phyloP scores from a whole-genome alignment of 2,888 invertebrate genomes.

The Agrenia bidenticulata region DNA sequence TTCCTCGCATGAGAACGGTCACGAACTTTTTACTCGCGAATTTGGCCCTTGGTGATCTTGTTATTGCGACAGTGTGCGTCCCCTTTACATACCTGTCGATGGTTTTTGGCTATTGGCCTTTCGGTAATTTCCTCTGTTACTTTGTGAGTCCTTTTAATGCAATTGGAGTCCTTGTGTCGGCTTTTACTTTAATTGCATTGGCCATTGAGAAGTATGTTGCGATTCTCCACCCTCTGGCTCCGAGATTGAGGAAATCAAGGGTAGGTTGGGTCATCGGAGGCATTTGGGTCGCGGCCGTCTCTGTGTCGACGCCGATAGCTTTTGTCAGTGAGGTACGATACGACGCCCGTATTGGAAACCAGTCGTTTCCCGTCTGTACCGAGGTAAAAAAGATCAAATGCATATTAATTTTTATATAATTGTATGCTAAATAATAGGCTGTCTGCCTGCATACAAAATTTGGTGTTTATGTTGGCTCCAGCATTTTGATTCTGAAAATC shows the following conservation, averaged over 20 bases:
- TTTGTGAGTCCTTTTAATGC: conserved; percentile 62
- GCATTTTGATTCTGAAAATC: conserved; percentile 55
- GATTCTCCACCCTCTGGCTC: conserved; percentile 81
- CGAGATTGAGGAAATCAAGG: conserved; percentile 53
- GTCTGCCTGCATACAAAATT: too few relatives aligned
- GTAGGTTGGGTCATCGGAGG: conserved; percentile 69
- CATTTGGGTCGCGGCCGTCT: conserved; percentile 80
- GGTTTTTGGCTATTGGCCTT: conserved; percentile 55
- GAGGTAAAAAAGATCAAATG: conserved; percentile 40
- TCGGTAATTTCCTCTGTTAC: conserved; percentile 77
- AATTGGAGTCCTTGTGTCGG: conserved; percentile 42
- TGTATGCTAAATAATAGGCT: too few relatives aligned
- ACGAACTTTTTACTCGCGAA: conserved; percentile 88
- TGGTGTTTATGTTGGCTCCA: background rate
- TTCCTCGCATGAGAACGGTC: conserved; percentile 86
- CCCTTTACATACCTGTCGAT: conserved; percentile 63
- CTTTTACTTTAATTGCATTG: conserved; percentile 83
- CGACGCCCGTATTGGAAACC: conserved; percentile 12
- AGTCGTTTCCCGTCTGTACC: conserved; percentile 31
- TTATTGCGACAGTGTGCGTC: conserved; percentile 87
- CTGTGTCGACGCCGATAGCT: conserved; percentile 70
- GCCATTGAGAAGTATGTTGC: conserved; percentile 87
- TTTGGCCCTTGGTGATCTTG: conserved; percentile 68
- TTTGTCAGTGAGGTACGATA: conserved; percentile 68
- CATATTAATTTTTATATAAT: background rate